A percentile compares a stretch with the other conserved stretches of the same genome.
phyloP scores from a whole-genome alignment of 92 coral and sea anemone species.

The Zoanthus gigantus region DNA sequence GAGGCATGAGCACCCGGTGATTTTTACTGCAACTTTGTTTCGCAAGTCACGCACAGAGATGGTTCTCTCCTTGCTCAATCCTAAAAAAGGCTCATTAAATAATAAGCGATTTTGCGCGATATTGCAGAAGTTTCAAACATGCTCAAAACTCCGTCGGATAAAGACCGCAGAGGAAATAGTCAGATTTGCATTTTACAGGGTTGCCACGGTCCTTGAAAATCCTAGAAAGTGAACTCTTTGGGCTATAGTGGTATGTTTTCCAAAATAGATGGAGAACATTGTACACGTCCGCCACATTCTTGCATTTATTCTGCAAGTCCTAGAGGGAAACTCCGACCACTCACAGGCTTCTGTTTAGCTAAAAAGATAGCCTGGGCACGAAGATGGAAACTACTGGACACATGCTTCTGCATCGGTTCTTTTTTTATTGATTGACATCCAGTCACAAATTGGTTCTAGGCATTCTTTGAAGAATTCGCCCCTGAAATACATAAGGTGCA shows the following conservation, averaged over 20 bases:
- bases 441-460: slow-evolving; percentile 52
- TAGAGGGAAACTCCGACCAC: slow-evolving; percentile 56
- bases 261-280: slow-evolving; percentile 61
- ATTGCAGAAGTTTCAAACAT: slow-evolving; percentile 11
- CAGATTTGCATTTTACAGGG: background rate
- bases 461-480: slow-evolving; percentile 33
- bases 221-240: slow-evolving; percentile 24
- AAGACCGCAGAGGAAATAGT: slow-evolving; percentile 5
- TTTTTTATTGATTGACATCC: slow-evolving; percentile 42
- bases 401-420: slow-evolving; percentile 54
- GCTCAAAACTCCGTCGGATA: slow-evolving; percentile 1
- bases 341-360: slow-evolving; percentile 41
- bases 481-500: slow-evolving; percentile 50
- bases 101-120: background rate
- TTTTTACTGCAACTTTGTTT: too few species aligned
- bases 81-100: slow-evolving; percentile 1
- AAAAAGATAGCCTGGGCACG: slow-evolving; percentile 33
- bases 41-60: too few species aligned
- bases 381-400: slow-evolving; percentile 47
- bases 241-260: slow-evolving; percentile 60
- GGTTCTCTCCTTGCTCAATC: background rate
- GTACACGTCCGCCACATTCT: slow-evolving; percentile 43
- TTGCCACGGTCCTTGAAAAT: background rate
- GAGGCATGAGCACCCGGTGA: too few species aligned
- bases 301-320: slow-evolving; percentile 55